These are phyloP conservation scores for Heliconius charithonia DNA, from an alignment of 2,888 invertebrate genomes.

Conservation along the genomic window DNA sequence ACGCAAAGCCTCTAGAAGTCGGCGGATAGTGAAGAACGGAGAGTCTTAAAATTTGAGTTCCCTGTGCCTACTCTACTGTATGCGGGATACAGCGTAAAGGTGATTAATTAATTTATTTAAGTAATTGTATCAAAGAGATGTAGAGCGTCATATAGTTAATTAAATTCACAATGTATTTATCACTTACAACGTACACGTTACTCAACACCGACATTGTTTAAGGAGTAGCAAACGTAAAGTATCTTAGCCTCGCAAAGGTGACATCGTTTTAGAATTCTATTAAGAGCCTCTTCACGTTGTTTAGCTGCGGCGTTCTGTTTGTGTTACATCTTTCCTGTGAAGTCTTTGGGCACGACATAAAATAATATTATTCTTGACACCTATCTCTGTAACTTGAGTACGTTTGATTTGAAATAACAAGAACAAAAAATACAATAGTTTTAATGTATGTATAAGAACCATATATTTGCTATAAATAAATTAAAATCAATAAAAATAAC, in stretches of 20 bases:
- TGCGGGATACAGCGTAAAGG: neutral
- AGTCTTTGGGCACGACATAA: neutral
- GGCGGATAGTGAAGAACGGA: no score
- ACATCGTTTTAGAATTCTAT: slow-evolving; percentile 69
- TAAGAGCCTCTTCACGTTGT: slow-evolving; percentile 71
- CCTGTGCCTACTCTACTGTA: neutral
- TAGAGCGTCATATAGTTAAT: neutral
- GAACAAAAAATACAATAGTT: no score
- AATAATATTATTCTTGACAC: slow-evolving; percentile 23
- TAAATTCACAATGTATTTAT: neutral
- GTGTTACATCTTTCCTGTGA: slow-evolving; percentile 68
- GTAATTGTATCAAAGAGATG: neutral
- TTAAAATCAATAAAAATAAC: no score
- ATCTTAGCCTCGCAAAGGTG: slow-evolving; percentile 63
- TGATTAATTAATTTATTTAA: no score
- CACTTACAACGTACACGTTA: neutral
- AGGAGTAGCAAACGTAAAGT: slow-evolving; percentile 50
- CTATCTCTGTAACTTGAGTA: neutral
- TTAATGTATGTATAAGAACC: no score
- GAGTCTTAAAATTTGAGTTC: no score
- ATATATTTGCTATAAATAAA: no score
- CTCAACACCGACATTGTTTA: neutral
- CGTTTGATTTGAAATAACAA: no score
- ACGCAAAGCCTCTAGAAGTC: no score
- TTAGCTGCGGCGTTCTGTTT: slow-evolving; percentile 66